A percentile compares a stretch with the other conserved stretches of the same genome.
Evolutionary conservation across 2,888 invertebrate species (phyloP).

Genomic region (Phymatocera aterrima): DNA sequence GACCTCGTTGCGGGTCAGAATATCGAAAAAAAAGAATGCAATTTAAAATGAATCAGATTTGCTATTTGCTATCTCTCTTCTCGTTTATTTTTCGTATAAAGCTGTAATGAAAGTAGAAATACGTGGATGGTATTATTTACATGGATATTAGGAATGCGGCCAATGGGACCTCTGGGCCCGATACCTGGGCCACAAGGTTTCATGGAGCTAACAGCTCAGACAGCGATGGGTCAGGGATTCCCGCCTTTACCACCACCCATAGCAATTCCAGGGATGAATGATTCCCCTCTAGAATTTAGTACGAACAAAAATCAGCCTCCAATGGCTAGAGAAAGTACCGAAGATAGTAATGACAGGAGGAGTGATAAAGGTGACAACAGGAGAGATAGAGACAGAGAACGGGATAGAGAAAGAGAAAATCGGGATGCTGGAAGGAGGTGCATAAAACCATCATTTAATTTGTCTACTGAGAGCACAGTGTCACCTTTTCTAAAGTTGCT

Average conservation of each 20-base stretch:
- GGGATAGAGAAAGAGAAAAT: slow-evolving; percentile 73
- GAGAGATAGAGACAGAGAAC: slow-evolving; percentile 71
- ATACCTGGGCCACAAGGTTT: slow-evolving; percentile 70
- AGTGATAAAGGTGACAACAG: slow-evolving; percentile 69
- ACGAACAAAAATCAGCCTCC: slow-evolving; percentile 79
- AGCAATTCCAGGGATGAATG: slow-evolving; percentile 77
- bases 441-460: background rate
- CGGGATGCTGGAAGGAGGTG: slow-evolving; percentile 72
- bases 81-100: no score
- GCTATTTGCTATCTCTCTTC: no score
- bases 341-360: slow-evolving; percentile 66
- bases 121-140: background rate
- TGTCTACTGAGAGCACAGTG: background rate
- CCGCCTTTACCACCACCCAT: slow-evolving; percentile 70
- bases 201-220: slow-evolving; percentile 70
- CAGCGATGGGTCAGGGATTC: slow-evolving; percentile 59
- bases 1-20: no score
- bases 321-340: slow-evolving; percentile 74
- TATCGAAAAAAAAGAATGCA: no score
- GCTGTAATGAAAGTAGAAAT: background rate
- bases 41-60: no score
- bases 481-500: no score
- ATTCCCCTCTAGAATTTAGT: slow-evolving; percentile 80
- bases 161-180: slow-evolving; percentile 69
- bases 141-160: slow-evolving; percentile 65